Evolutionary conservation across 2,888 invertebrate genomes (phyloP).

Genomic region (Oscheius sp.): DNA sequence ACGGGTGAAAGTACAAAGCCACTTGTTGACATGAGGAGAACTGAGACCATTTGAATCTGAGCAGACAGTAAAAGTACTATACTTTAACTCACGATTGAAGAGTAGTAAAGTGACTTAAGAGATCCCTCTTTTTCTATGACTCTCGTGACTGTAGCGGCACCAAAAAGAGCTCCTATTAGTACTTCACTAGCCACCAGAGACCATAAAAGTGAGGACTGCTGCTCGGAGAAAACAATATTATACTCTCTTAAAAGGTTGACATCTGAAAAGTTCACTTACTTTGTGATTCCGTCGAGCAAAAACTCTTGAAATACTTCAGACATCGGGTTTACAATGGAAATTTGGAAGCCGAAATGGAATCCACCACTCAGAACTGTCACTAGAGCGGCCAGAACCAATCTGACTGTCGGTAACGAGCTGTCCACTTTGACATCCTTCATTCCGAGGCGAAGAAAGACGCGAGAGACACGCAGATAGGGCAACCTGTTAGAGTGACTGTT

Average conservation of each 20-base stretch:
- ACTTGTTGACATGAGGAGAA: constrained; percentile 13
- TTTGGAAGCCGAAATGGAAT: constrained; percentile 68
- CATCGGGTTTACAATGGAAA: constrained; percentile 66
- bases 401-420: neutral
- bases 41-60: constrained; percentile 17
- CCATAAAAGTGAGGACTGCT: constrained; percentile 55
- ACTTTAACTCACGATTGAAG: constrained; percentile 46
- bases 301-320: constrained; percentile 62
- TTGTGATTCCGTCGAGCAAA: constrained; percentile 45
- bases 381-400: constrained; percentile 47
- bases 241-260: constrained; percentile 40
- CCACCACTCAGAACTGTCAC: constrained; percentile 58
- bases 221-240: constrained; percentile 11
- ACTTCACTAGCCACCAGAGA: constrained; percentile 62
- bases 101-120: constrained; percentile 42
- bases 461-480: neutral
- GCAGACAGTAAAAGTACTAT: neutral
- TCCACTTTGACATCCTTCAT: constrained; percentile 14
- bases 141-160: constrained; percentile 41
- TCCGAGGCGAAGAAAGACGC: neutral
- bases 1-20: constrained; percentile 37
- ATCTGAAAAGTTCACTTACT: constrained; percentile 28
- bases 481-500: neutral
- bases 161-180: constrained; percentile 64
- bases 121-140: constrained; percentile 43